Conservation (phyloP, 1,140 invertebrate species). For the Lordiphosa clarofinis region DNA sequence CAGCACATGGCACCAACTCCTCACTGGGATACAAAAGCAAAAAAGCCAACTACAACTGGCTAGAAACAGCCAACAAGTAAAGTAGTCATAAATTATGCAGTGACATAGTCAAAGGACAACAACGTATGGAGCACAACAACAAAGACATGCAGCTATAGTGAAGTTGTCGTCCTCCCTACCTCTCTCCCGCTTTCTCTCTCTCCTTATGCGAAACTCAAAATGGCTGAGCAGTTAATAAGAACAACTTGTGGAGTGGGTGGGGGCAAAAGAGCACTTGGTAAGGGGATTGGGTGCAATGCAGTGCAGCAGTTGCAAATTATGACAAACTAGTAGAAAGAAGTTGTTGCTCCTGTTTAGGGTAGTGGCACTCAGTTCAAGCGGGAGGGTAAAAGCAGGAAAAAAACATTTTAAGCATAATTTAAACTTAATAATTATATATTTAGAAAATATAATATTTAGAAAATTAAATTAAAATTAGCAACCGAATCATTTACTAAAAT, state of each 20-base stretch:
- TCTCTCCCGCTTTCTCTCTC: conserved; percentile 20
- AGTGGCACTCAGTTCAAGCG: not conserved
- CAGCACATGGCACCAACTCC: conserved; percentile 23
- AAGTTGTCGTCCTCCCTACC: conserved; percentile 19
- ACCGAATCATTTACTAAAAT: too few relatives aligned
- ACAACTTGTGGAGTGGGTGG: conserved; percentile 32
- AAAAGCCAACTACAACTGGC: conserved; percentile 31
- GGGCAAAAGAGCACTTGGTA: not conserved
- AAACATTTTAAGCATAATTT: too few relatives aligned
- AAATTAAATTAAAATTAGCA: not conserved
- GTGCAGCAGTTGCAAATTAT: conserved; percentile 70
- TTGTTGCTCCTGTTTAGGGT: conserved; percentile 4
- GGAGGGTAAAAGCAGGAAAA: too few relatives aligned
- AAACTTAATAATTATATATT: not conserved
- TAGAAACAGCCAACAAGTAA: conserved; percentile 47
- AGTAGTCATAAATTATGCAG: conserved; percentile 77
- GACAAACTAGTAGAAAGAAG: conserved; percentile 56
- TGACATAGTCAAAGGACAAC: conserved; percentile 73
- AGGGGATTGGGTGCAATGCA: conserved; percentile 26
- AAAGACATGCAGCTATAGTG: conserved; percentile 51
- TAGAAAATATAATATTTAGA: not conserved
- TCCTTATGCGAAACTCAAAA: conserved; percentile 35
- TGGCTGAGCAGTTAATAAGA: conserved; percentile 70
- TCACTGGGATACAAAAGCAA: conserved; percentile 21
- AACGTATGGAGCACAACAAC: conserved; percentile 37